Percentiles rank a stretch among this genome's conserved stretches.
Conservation (phyloP, 2,888 invertebrate genomes). For the Drosophila multiciliata region DNA sequence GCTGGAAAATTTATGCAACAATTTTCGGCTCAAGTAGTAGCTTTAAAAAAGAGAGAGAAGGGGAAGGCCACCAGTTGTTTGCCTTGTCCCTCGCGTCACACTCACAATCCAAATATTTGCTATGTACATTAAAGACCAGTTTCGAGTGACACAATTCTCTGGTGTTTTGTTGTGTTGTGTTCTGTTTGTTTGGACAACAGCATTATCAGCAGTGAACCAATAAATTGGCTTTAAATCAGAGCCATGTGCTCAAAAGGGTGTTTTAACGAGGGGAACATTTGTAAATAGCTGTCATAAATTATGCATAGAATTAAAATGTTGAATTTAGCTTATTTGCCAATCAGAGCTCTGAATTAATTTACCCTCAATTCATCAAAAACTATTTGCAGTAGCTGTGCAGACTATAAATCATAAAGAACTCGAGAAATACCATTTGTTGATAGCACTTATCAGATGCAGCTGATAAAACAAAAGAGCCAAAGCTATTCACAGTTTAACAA, state of each 20-base stretch:
- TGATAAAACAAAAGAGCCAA: conserved; percentile 1
- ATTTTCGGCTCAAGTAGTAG: conserved; percentile 8
- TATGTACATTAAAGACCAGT: conserved; percentile 57
- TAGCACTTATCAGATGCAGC: conserved; percentile 31
- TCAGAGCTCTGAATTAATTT: conserved; percentile 28
- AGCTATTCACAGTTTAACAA: conserved; percentile 25
- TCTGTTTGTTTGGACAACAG: conserved; percentile 35
- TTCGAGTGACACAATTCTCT: conserved; percentile 20
- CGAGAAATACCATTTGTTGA: conserved; percentile 14
- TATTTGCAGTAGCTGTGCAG: conserved; percentile 6
- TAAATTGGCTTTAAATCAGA: conserved; percentile 59
- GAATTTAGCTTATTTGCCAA: conserved; percentile 3
- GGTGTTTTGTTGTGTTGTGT: background rate
- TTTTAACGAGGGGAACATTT: conserved; percentile 19
- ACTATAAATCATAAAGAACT: background rate
- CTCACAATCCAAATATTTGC: conserved; percentile 65
- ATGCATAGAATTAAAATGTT: conserved; percentile 36
- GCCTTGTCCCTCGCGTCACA: conserved; percentile 36
- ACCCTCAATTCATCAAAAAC: conserved; percentile 10
- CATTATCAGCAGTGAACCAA: conserved; percentile 55
- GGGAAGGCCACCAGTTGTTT: background rate
- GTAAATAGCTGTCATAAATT: conserved; percentile 26
- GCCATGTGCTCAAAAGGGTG: background rate
- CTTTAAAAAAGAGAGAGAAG: background rate
- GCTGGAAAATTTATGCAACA: conserved; percentile 62